Base-by-base conservation (phyloP, 2,797 vertebrate genomes). In the Typhlichthys eigenmanni region DNA sequence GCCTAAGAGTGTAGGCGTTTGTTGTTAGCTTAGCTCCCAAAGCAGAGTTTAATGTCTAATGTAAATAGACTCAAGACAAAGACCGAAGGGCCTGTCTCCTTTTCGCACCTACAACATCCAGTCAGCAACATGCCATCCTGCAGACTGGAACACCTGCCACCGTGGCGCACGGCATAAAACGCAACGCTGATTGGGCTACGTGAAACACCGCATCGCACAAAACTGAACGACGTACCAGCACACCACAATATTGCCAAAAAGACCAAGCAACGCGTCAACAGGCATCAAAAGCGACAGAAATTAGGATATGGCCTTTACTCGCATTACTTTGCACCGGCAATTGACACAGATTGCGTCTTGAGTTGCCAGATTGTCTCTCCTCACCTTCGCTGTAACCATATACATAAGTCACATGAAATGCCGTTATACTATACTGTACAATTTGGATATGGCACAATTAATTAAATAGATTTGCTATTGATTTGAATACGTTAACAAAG, bases 261-360 rank as follows among this genome's bases (percentile, higher is more conserved):
- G 5, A 49, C 29, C 60, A 24, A 11, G 8, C 69, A 11, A 10
- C 55, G 29, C 69, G 38, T 24, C 49, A 52, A 4, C 51, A 6
- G 51, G 74, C 60, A 71, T 64, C 61, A 79, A 59, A 63, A 69
- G 58, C 66, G 62, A 32, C 64, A 10, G 76, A 69, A 84, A 74
- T 77, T 68, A 78, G 79, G 71, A 74, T 57, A 38, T 62, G 88
- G 87, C 87, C 87, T 87, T 79, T 71, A 78, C 74, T 78, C 81
- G 66, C 71, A 24, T 62, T 70, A 66, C 83, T 83, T 83, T 80
- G 82, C 66, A 51, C 78, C 71, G 81, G 84, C 90, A 80, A 79
- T 84, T 88, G 88, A 87, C 88, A 89, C 83, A 83, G 90, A 87
- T 87, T 87, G 87, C 81, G 83, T 85, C 80, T 69, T 11, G 66